Evolutionary conservation across 1,140 invertebrate genomes (phyloP), one percentile per base, ranked within the genome.

Genomic region (Drosophila bipectinata): DNA sequence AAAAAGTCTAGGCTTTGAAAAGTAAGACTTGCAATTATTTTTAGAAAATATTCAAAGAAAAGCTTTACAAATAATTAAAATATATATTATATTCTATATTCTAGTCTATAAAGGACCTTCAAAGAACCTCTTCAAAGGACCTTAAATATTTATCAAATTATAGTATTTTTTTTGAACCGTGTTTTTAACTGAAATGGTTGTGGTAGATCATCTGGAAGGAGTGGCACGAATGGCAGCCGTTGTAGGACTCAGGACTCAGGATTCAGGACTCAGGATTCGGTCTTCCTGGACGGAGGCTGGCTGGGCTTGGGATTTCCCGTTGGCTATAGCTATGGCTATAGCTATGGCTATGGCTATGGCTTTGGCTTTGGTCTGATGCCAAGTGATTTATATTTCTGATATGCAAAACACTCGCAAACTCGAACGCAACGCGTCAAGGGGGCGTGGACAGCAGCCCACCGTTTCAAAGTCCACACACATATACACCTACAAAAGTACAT

Each of bases 351-450:
- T 21, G 21, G 21, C 21, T 21, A 21, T 75, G 54, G 72, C 26
- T 57, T 80, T 87, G 26, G 26, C 26, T 57, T 80, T 87, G 82
- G 82, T 85, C 82, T 87, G 77, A 85, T 73, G 78, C 78, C 82
- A 85, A 85, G 82, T 85, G 82, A 85, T 85, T 85, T 85, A 85
- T 85, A 85, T 85, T 87, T 85, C 85, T 82, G 82, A 85, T 87
- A 85, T 85, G 82, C 82, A 85, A 85, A 85, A 85, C 83, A 87
- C 73, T 81, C 72, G 53, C 82, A 76, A 81, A 74, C 77, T 74
- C 74, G 77, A 44, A 73, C 77, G 78, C 74, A 47, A 44, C 41
- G 41, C 44, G 18, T 47, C 44, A 74, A 64, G 74, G 77, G 77
- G 77, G 77, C 74, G 74, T 79, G 77, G 77, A 79, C 79, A 83